These are phyloP conservation scores for Eupeodes latifasciatus DNA, from an alignment of 2,888 invertebrate species.

Conservation along the genomic window DNA sequence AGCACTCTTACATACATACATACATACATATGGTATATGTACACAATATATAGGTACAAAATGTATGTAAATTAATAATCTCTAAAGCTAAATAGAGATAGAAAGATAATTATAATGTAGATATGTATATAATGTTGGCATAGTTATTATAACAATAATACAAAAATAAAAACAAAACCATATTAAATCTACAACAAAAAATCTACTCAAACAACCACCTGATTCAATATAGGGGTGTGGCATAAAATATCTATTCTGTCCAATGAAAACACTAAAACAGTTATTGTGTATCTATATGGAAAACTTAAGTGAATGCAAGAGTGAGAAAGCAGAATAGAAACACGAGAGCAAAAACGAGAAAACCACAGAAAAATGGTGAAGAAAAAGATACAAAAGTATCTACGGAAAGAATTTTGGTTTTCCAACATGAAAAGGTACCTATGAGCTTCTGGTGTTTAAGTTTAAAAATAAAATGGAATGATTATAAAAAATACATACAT, in stretches of 20 bases:
- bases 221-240: conserved; percentile 64
- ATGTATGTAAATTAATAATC: not conserved
- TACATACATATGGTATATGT: too few species aligned
- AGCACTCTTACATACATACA: too few species aligned
- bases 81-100: conserved; percentile 59
- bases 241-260: conserved; percentile 61
- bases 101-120: conserved; percentile 39
- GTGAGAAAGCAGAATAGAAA: not conserved
- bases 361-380: conserved; percentile 58
- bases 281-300: conserved; percentile 47
- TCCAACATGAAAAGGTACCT: not conserved
- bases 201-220: conserved; percentile 64
- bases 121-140: not conserved
- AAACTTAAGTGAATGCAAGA: conserved; percentile 11
- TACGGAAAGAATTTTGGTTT: conserved; percentile 20
- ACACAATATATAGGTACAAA: not conserved
- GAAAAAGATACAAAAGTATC: conserved; percentile 69
- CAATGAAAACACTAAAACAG: conserved; percentile 66
- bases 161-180: conserved; percentile 6
- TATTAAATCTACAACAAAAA: conserved; percentile 11
- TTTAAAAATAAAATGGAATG: conserved; percentile 27
- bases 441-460: conserved; percentile 51
- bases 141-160: not conserved
- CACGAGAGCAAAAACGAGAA: conserved; percentile 49
- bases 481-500: not conserved